Base-by-base conservation (phyloP, 2,113 vertebrate genomes). In the Archilochus colubris region DNA sequence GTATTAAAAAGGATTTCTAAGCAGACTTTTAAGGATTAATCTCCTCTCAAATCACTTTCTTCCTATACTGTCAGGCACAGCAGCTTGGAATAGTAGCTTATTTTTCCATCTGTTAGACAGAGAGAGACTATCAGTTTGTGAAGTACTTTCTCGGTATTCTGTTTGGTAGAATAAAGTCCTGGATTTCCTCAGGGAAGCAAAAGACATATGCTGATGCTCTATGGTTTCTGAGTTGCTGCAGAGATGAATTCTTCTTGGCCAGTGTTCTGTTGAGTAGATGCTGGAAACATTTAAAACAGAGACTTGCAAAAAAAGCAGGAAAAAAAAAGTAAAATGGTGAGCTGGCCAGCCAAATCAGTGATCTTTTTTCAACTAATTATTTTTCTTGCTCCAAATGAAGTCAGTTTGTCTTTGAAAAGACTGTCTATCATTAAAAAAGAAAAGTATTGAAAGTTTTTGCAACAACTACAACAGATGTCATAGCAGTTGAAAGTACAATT, bases 381-480 rank as follows among this genome's bases (percentile, higher is more conserved):
- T 97, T 96, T 96, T 58, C 90, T 94, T 91, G 63, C 93, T 91
- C 81, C 85, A 95, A 97, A 91, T 75, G 88, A 95, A 96, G 94
- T 91, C 86, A 94, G 78, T 88, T 80, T 86, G 82, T n/a, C 88
- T 96, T 95, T 96, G 75, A 95, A 97, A 96, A 95, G 69, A 66
- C 31, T 83, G 69, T 81, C 87, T 91, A 88, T 95, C 88, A 91
- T 95, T 95, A 94, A 94, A 92, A 91, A 87, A 94, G 93, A 81
- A 83, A 94, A 95, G 72, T 91, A 89, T 74, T 88, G 72, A 82
- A 95, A 96, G 88, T 96, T 97, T 97, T 94, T 94, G 93, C 97
- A 97, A 97, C 86, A 94, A 44, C 66, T 92, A 63, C 89, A 97
- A 93, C 94, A 97, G 96, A 97, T 97, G 96, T 96, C 93, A 94